Percentiles rank a stretch among this genome's conserved stretches.
phyloP scores from a whole-genome alignment of 2,888 invertebrate genomes.

The Chrysolina haemoptera region DNA sequence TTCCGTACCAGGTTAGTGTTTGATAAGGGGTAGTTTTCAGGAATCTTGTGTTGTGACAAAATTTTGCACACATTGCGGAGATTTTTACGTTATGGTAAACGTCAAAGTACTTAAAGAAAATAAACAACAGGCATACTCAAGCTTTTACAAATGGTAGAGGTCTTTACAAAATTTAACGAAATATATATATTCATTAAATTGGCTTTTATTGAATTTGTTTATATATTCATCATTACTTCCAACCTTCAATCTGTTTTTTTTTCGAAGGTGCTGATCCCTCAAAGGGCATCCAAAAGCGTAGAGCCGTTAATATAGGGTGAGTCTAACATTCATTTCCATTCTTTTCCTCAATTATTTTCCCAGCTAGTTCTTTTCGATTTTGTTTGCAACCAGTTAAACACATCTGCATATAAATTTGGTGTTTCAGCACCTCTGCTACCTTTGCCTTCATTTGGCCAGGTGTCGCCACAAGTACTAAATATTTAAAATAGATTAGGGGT shows the following conservation, averaged over 20 bases:
- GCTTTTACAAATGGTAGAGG: not conserved
- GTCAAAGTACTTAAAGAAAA: not conserved
- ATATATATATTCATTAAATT: not conserved
- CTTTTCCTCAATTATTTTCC: constrained; percentile 3
- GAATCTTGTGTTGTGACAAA: constrained; percentile 19
- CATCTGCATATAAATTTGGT: not conserved
- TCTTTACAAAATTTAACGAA: not conserved
- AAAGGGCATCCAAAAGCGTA: constrained; percentile 86
- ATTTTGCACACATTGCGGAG: not conserved
- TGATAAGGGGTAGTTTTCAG: constrained; percentile 47
- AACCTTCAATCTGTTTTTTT: constrained; percentile 36
- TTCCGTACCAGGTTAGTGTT: constrained; percentile 71
- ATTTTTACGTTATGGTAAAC: not conserved
- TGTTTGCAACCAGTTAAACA: constrained; percentile 33
- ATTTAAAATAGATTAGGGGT: constrained; percentile 15
- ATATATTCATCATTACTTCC: not conserved
- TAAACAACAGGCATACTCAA: not conserved
- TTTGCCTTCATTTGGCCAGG: constrained; percentile 17
- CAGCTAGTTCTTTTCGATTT: not conserved
- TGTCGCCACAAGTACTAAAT: constrained; percentile 27
- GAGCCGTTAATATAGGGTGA: constrained; percentile 86
- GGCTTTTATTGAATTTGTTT: too few relatives aligned
- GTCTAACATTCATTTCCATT: constrained; percentile 63
- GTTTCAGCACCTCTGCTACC: not conserved
- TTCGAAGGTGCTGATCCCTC: constrained; percentile 84